Evolutionary conservation across 2,888 invertebrate genomes (phyloP).

Genomic region (Tipula lateralis): DNA sequence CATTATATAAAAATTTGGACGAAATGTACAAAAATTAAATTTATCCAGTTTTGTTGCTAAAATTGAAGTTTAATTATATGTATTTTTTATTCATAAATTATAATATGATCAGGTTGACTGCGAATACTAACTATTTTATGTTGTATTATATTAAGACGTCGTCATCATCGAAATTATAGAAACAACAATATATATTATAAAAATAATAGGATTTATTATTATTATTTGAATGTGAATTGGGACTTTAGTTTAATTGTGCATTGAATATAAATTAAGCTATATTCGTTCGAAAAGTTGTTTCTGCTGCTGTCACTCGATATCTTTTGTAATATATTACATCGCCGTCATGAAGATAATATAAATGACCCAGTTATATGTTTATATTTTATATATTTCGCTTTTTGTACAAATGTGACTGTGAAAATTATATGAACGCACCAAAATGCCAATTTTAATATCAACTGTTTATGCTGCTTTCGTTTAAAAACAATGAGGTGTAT

Average conservation of each 20-base stretch:
- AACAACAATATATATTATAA: background rate
- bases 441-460: background rate
- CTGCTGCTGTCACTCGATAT: background rate
- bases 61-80: background rate
- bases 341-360: background rate
- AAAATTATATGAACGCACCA: background rate
- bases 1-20: no score
- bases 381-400: background rate
- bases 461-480: no score
- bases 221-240: background rate
- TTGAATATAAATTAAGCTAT: background rate
- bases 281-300: background rate
- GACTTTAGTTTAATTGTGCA: background rate
- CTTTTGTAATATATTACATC: background rate
- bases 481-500: no score
- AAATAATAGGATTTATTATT: conserved; percentile 19
- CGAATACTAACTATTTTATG: background rate
- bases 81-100: background rate
- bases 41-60: background rate
- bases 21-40: background rate
- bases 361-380: background rate
- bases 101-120: background rate
- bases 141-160: background rate
- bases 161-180: background rate
- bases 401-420: background rate